These are phyloP conservation scores for Sabatieria punctata DNA, from an alignment of 2,888 invertebrate species.

Conservation along the genomic window DNA sequence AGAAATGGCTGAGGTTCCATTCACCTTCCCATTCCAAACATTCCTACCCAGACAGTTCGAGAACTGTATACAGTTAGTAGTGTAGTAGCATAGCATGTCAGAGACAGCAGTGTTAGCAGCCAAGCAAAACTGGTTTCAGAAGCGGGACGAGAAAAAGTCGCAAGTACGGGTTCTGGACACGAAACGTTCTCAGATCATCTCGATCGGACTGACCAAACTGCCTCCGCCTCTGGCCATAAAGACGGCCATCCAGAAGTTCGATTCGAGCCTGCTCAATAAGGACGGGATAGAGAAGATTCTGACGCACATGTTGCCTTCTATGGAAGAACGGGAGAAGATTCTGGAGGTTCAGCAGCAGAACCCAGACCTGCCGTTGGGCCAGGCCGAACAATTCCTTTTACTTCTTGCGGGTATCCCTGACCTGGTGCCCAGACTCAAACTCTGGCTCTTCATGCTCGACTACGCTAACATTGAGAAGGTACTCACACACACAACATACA, in stretches of 20 bases:
- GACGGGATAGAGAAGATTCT: constrained; percentile 72
- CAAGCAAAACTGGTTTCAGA: too few relatives aligned
- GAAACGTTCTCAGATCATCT: constrained; percentile 94
- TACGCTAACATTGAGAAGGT: constrained; percentile 87
- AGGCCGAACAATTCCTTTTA: constrained; percentile 94
- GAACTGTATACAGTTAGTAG: too few relatives aligned
- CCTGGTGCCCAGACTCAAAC: constrained; percentile 63
- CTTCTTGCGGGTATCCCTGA: constrained; percentile 88
- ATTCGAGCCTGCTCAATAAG: constrained; percentile 86
- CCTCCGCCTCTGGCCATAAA: constrained; percentile 94
- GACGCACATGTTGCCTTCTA: constrained; percentile 83
- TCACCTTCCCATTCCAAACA: too few relatives aligned
- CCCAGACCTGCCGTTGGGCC: constrained; percentile 74
- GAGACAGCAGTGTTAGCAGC: too few relatives aligned
- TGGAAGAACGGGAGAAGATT: constrained; percentile 73
- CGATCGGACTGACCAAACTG: constrained; percentile 95
- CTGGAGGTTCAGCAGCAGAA: constrained; percentile 82
- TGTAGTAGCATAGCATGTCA: too few relatives aligned
- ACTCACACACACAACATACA: too few relatives aligned
- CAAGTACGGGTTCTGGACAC: constrained; percentile 85
- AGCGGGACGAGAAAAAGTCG: constrained; percentile 43
- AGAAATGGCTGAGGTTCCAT: too few relatives aligned
- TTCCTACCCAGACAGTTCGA: too few relatives aligned
- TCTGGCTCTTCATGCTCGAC: constrained; percentile 97
- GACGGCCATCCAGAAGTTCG: constrained; percentile 93